Evolutionary conservation across 2,797 vertebrate species (phyloP), one percentile per base, ranked within the genome.

Genomic region (Paguma larvata): DNA sequence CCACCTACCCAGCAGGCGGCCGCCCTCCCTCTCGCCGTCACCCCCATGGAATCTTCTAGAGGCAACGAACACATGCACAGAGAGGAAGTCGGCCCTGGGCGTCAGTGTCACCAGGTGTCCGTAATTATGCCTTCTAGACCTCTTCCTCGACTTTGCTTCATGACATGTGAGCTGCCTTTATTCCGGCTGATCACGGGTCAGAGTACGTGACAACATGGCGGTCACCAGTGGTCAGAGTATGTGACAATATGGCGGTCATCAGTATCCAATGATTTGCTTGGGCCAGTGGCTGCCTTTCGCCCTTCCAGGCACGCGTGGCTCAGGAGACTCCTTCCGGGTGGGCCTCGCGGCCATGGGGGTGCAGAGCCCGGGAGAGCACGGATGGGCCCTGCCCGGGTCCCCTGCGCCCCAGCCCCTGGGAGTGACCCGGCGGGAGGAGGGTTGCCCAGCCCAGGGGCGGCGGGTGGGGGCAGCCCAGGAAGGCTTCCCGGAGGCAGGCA

Each of bases 311-410:
- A 53, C 1, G 19, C 8, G 9, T 14, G 67, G 32, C 62, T 83
- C 32, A 83, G 85, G 15, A 56, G n/a, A 34, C 5, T 2, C 51
- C 67, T 62, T 38, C 38, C 21, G 5, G 62, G n/a, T 9, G 11
- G 59, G 51, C 23, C 41, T 15, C 0, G 4, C 0, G 1, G 79
- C 62, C 0, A 0, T 15, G 1, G 6, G 16, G 46, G 32, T 12
- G 11, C 53, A 44, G 11, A 59, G 62, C 3, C n/a, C 3, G 0
- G 10, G 34, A 56, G 14, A 44, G 30, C 27, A 1, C 15, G 6
- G 56, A 72, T 5, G 11, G 19, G 46, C 0, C 0, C 32, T 30
- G 27, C 11, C 41, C 12, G 3, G 65, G n/a, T 65, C 13, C 11
- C 48, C n/a, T 8, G 46, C 10, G 30, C 46, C 30, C 56, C 9